Percentiles rank a stretch among this genome's conserved stretches.
phyloP scores from a whole-genome alignment of 2,888 invertebrate genomes.

The Cosmorhoe ocellata region DNA sequence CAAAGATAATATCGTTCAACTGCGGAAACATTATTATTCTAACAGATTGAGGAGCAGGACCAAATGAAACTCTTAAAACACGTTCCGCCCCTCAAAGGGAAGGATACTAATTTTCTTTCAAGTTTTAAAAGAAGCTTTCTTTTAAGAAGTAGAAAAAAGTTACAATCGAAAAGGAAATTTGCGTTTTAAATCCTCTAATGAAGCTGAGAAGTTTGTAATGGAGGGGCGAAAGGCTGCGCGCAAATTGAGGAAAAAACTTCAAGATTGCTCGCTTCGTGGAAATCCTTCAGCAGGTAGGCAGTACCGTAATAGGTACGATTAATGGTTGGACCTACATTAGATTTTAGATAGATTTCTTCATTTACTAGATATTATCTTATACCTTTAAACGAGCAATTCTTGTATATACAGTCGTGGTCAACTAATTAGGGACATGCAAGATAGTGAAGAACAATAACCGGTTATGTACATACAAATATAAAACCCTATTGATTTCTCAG shows the following conservation, averaged over 20 bases:
- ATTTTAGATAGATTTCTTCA: no score
- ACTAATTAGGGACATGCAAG: no score
- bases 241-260: constrained; percentile 73
- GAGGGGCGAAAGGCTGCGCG: constrained; percentile 76
- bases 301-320: no score
- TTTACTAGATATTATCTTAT: no score
- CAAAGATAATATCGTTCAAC: constrained; percentile 35
- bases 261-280: constrained; percentile 25
- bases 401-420: no score
- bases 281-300: no score
- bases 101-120: constrained; percentile 79
- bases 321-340: no score
- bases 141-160: constrained; percentile 81
- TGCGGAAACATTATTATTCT: constrained; percentile 67
- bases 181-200: constrained; percentile 83
- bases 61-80: constrained; percentile 75
- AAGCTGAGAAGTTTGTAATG: constrained; percentile 81
- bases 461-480: no score
- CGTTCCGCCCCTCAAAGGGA: constrained; percentile 75
- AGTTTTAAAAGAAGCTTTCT: constrained; percentile 79
- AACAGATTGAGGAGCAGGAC: constrained; percentile 68
- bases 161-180: constrained; percentile 82
- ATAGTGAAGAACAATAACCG: no score
- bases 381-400: no score
- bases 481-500: no score